Conservation (phyloP, 2,797 vertebrate species). For the Hapalemur alaotrensis region DNA sequence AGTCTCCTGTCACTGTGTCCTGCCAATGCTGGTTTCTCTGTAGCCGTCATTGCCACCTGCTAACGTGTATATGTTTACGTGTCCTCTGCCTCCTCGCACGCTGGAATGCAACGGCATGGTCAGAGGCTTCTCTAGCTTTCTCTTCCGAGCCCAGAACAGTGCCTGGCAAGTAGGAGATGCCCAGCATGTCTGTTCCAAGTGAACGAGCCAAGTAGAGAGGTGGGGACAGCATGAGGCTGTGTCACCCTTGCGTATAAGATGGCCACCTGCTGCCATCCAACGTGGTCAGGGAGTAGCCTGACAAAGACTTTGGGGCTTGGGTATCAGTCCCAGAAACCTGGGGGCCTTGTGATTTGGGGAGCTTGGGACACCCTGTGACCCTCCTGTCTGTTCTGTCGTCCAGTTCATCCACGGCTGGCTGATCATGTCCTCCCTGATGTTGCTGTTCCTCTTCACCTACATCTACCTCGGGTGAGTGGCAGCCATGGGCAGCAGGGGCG, state of each 20-base stretch:
- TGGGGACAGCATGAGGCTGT: background rate
- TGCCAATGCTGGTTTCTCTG: accelerated
- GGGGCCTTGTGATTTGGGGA: too few species aligned
- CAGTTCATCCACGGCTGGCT: constrained; percentile 98
- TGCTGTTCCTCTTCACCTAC: constrained; percentile 97
- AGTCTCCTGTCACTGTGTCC: background rate
- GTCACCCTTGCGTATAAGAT: background rate
- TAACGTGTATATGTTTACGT: accelerated
- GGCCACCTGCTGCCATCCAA: background rate
- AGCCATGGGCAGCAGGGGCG: accelerated
- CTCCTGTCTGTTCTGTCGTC: background rate
- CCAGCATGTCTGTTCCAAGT: accelerated
- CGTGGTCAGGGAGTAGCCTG: accelerated
- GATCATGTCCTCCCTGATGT: constrained; percentile 96
- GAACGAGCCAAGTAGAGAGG: too few species aligned
- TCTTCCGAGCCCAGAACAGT: background rate
- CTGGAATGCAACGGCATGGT: accelerated
- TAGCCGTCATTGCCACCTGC: background rate
- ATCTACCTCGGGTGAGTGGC: constrained; percentile 94
- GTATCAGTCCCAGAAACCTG: accelerated
- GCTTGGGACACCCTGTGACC: background rate
- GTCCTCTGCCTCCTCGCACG: accelerated
- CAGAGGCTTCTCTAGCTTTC: background rate
- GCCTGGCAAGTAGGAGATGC: accelerated
- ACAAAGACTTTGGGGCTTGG: too few species aligned